These are phyloP conservation scores for Enteromius afrohamiltoni DNA, from an alignment of 2,797 vertebrate genomes.

Conservation along the genomic window DNA sequence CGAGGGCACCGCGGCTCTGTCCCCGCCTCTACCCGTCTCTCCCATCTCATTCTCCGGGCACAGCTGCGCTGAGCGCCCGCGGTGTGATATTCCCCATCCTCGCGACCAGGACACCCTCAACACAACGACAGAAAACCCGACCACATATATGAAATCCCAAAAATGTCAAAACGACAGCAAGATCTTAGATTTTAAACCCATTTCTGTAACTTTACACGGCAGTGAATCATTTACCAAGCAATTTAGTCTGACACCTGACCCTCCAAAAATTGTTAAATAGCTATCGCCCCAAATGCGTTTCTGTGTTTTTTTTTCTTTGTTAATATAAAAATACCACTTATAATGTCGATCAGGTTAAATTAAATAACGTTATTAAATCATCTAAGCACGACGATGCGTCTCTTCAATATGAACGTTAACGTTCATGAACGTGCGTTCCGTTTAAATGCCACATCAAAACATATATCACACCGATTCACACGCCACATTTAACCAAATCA, in stretches of 20 bases:
- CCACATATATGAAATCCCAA: not conserved
- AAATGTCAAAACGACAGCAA: not conserved
- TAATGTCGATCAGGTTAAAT: not conserved
- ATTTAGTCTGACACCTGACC: conserved; percentile 27
- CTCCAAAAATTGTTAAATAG: not conserved
- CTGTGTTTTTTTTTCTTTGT: not conserved
- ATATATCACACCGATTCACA: not conserved
- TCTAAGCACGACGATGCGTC: not conserved
- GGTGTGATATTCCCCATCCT: conserved; percentile 72
- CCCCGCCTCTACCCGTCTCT: conserved; percentile 31
- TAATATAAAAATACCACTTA: not conserved
- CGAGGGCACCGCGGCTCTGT: conserved; percentile 74
- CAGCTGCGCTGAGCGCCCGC: conserved; percentile 69
- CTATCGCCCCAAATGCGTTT: not conserved
- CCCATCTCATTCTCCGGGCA: conserved; percentile 48
- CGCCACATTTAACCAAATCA: not conserved
- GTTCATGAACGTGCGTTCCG: not conserved
- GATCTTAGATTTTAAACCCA: not conserved
- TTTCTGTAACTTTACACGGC: not conserved
- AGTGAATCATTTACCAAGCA: not conserved
- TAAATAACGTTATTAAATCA: not conserved
- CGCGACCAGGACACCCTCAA: conserved; percentile 78
- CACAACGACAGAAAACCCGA: conserved; percentile 21
- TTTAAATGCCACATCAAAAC: not conserved
- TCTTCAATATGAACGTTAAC: not conserved